phyloP scores from a whole-genome alignment of 2,113 vertebrate species.

The Rhabdomys dilectus region DNA sequence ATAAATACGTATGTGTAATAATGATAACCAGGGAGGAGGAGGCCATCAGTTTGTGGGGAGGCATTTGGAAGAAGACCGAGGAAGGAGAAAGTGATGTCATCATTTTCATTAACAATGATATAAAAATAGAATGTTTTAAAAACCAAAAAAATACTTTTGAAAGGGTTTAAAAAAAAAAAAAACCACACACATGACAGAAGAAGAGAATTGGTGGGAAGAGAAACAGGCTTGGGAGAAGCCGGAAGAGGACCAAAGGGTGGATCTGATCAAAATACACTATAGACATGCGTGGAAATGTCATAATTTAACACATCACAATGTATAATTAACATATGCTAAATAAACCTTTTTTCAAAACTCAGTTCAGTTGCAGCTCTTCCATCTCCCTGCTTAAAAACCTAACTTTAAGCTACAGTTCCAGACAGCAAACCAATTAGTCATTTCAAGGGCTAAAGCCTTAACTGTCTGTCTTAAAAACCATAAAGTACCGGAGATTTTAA shows the following conservation, averaged over 20 bases:
- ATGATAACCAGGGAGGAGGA: neutral
- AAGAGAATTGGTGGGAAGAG: neutral
- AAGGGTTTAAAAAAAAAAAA: neutral
- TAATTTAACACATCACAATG: neutral
- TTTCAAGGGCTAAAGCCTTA: neutral
- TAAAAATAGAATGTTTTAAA: neutral
- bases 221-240: no score
- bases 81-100: neutral
- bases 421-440: slow-evolving; percentile 20
- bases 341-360: neutral
- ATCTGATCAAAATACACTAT: neutral
- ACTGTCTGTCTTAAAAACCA: slow-evolving; percentile 39
- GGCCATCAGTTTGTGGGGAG: no score
- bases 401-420: neutral
- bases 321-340: neutral
- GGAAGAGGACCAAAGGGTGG: no score
- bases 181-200: neutral
- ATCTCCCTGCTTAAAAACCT: neutral
- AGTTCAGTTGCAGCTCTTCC: neutral
- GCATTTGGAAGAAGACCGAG: neutral
- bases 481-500: slow-evolving; percentile 20
- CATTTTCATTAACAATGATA: neutral
- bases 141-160: neutral
- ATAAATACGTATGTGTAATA: neutral
- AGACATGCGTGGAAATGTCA: neutral